A percentile compares a stretch with the other conserved stretches of the same genome.
Conservation (phyloP, 1,140 invertebrate genomes). For the Apolygus lucorum region DNA sequence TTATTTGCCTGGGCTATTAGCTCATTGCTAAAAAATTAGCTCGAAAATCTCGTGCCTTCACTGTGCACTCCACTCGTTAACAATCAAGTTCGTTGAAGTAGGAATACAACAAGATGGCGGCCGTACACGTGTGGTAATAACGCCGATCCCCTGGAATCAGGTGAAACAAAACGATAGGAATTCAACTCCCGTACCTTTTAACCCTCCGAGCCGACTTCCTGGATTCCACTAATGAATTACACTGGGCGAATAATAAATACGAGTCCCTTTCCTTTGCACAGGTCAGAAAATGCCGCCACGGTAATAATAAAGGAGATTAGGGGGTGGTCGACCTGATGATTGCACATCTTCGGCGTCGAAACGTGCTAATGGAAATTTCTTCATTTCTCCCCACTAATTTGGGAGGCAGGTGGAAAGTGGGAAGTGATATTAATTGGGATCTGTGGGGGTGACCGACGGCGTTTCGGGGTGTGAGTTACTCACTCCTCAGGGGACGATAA, state of each 20-base stretch:
- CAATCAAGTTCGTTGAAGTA: too few relatives aligned
- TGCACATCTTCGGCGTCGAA: not conserved
- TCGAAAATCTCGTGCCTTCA: too few relatives aligned
- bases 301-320: not conserved
- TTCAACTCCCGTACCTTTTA: not conserved
- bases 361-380: slow-evolving; percentile 11
- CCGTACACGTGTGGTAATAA: not conserved
- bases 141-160: not conserved
- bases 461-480: too few relatives aligned
- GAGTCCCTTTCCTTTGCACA: not conserved
- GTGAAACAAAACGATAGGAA: slow-evolving; percentile 2
- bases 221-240: slow-evolving; percentile 16
- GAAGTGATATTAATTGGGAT: not conserved
- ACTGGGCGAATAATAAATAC: slow-evolving; percentile 14
- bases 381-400: not conserved
- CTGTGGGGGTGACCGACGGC: too few relatives aligned
- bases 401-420: not conserved
- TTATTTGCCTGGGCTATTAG: too few relatives aligned
- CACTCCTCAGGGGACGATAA: too few relatives aligned
- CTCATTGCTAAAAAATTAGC: too few relatives aligned
- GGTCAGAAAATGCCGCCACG: not conserved
- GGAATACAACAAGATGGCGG: too few relatives aligned
- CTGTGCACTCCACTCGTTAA: too few relatives aligned
- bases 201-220: not conserved
- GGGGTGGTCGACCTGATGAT: not conserved